Evolutionary conservation across 2,797 vertebrate species (phyloP), one percentile per base, ranked within the genome.

Genomic region (Cyclopterus lumpus): DNA sequence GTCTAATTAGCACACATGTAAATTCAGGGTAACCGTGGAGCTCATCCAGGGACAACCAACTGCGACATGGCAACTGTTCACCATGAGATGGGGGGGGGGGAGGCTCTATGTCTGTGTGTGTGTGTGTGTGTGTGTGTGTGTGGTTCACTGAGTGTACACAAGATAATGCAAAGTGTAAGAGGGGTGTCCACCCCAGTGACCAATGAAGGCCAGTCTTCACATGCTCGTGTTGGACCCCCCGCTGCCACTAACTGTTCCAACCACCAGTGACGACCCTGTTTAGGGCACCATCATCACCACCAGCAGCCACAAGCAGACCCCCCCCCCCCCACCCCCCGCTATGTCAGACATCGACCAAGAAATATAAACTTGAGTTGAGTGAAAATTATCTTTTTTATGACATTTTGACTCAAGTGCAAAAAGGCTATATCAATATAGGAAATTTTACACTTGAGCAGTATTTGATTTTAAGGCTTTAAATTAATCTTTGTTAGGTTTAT

Each of bases 1-100:
- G 96, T 97, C 97, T 97, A 98, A 99, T 99, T 99, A 98, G 95
- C 97, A 98, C 97, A 95, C 96, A 96, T 97, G 96, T 96, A 98
- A 97, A 97, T 97, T 95, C 95, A 86, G 80, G 73, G 67, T 71
- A 88, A 81, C 84, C 26, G 76, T 81, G 71, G 94, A 94, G 93
- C 95, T 95, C 88, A 77, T 83, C 81, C 75, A 83, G 81, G 80
- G 82, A 88, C 80, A 58, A 86, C 71, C 84, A 62, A 91, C 86
- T 72, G 85, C 32, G 88, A 87, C 82, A 76, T 81, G 88, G 88
- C 86, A 87, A 88, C 69, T 70, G 83, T 67, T 79, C 70, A 67
- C 64, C 40, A 38, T 74, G 72, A 15, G 40, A 15, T 40, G 34
- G 18, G 55, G 30, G 55, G 34, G 40, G 6, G n/a, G 59, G 61